Conservation (phyloP, 2,113 vertebrate genomes). For the Thunnus thynnus region DNA sequence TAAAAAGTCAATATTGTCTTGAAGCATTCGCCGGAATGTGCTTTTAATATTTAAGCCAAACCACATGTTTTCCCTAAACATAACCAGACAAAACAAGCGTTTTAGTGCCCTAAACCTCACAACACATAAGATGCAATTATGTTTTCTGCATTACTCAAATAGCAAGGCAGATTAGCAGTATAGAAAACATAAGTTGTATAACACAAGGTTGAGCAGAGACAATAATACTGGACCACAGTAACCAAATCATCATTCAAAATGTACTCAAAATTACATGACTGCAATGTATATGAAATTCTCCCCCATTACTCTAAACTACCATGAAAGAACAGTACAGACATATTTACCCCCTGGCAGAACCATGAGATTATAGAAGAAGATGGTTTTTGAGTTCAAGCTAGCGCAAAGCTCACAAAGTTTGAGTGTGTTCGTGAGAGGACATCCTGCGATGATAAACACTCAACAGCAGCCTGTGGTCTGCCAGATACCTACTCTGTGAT, state of each 20-base stretch:
- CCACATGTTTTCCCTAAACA: no score
- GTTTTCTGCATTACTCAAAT: no score
- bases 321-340: constrained; percentile 10
- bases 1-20: no score
- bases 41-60: no score
- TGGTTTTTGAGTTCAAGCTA: constrained; percentile 33
- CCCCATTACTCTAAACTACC: constrained; percentile 15
- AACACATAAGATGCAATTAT: no score
- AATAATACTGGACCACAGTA: neutral
- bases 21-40: no score
- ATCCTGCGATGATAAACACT: constrained; percentile 70
- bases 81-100: no score
- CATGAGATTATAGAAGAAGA: constrained; percentile 18
- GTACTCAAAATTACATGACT: neutral
- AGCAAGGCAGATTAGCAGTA: neutral
- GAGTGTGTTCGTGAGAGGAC: constrained; percentile 51
- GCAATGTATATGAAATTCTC: constrained; percentile 9
- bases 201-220: neutral
- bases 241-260: constrained; percentile 3
- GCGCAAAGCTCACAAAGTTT: constrained; percentile 45
- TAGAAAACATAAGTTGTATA: neutral
- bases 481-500: constrained; percentile 58
- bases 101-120: neutral
- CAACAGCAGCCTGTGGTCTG: constrained; percentile 40
- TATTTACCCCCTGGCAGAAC: constrained; percentile 28